phyloP scores from a whole-genome alignment of 2,113 vertebrate genomes.

The Cephalophus harveyi region DNA sequence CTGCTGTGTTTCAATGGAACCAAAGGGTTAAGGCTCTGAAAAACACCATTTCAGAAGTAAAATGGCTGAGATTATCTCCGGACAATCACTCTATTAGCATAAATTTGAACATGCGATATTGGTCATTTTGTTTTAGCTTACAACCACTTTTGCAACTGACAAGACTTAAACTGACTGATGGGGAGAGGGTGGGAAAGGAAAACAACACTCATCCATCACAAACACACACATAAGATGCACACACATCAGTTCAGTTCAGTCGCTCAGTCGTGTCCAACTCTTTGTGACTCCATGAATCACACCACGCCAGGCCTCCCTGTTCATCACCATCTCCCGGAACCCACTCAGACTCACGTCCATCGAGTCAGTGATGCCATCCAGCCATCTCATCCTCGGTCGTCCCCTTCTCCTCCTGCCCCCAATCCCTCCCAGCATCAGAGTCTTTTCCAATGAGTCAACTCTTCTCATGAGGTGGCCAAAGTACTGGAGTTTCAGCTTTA shows the following conservation, averaged over 20 bases:
- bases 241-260: background rate
- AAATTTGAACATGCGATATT: background rate
- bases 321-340: no score
- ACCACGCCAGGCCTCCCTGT: no score
- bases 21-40: background rate
- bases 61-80: conserved; percentile 5
- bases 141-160: background rate
- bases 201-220: background rate
- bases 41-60: conserved; percentile 24
- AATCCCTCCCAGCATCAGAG: no score
- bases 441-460: no score
- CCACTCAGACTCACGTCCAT: no score
- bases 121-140: conserved; percentile 10
- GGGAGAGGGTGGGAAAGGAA: background rate
- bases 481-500: no score
- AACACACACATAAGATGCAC: background rate
- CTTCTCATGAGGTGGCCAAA: no score
- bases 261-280: no score
- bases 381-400: no score
- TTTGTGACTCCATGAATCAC: no score
- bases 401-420: no score
- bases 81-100: conserved; percentile 43
- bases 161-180: background rate
- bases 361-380: no score
- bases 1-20: conserved; percentile 21